A percentile compares a stretch with the other conserved stretches of the same genome.
phyloP scores from a whole-genome alignment of 2,888 invertebrate genomes.

The Malthinus seriepunctatus region DNA sequence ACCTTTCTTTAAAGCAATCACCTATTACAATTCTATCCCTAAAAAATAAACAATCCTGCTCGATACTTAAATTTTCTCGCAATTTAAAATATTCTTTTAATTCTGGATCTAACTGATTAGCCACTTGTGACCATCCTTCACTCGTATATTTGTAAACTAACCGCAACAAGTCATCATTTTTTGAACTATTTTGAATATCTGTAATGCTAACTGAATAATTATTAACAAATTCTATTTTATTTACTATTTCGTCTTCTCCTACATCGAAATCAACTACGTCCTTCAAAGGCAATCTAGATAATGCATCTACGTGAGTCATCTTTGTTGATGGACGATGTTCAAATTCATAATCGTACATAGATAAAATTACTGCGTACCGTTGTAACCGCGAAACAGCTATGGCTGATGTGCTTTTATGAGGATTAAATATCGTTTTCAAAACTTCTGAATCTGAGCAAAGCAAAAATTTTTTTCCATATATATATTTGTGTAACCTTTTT shows the following conservation, averaged over 20 bases:
- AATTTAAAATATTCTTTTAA: conserved; percentile 8
- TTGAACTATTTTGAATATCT: background rate
- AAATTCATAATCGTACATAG: conserved; percentile 2
- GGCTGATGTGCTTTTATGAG: background rate
- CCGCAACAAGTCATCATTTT: background rate
- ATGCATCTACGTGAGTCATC: conserved; percentile 2
- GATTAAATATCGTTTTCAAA: conserved; percentile 3
- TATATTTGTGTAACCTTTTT: conserved; percentile 3
- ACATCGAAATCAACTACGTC: background rate
- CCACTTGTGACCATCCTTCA: conserved; percentile 12
- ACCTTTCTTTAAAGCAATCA: background rate
- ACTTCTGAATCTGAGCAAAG: conserved; percentile 3
- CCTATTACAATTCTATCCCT: conserved; percentile 30
- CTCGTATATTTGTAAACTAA: conserved; percentile 12
- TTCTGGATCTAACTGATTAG: background rate
- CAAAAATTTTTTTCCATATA: conserved; percentile 2
- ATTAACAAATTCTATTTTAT: background rate
- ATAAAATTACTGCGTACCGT: background rate
- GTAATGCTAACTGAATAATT: background rate
- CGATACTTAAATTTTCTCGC: conserved; percentile 19
- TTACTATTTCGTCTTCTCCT: background rate
- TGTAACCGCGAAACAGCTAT: conserved; percentile 7
- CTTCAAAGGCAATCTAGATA: background rate
- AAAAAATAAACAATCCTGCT: conserved; percentile 30
- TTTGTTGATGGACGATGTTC: background rate